Evolutionary conservation across 2,797 vertebrate genomes (phyloP).

Genomic region (Meda fulgida): DNA sequence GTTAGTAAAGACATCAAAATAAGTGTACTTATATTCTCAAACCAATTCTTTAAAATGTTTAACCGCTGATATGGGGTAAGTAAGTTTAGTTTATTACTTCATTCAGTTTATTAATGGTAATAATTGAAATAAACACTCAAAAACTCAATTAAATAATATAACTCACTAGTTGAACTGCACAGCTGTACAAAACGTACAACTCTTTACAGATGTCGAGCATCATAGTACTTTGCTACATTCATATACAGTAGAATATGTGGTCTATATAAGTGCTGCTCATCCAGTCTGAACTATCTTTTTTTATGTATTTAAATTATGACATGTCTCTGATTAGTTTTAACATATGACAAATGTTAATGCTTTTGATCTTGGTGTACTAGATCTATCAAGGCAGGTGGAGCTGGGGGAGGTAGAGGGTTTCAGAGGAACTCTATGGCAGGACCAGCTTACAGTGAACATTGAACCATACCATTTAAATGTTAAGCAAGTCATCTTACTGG

Average conservation of each 20-base stretch:
- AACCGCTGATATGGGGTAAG: not conserved
- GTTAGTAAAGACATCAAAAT: too few relatives aligned
- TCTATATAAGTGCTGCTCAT: too few relatives aligned
- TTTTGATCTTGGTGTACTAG: not conserved
- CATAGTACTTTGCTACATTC: not conserved
- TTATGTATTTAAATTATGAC: too few relatives aligned
- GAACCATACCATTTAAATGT: not conserved
- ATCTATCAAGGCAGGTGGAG: not conserved
- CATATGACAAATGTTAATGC: not conserved
- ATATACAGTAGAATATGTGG: not conserved
- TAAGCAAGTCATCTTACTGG: not conserved
- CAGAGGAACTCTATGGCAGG: not conserved
- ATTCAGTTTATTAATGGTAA: too few relatives aligned
- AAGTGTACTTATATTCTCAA: too few relatives aligned
- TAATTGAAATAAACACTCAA: too few relatives aligned
- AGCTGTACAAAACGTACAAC: too few relatives aligned
- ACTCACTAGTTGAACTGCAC: too few relatives aligned
- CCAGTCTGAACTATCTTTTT: too few relatives aligned
- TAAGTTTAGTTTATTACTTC: not conserved
- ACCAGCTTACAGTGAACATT: not conserved
- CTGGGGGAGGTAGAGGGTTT: not conserved
- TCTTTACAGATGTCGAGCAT: not conserved
- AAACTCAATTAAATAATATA: too few relatives aligned
- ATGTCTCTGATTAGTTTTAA: not conserved
- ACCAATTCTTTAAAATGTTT: not conserved